Conservation (phyloP, 2,113 vertebrate species). For the Rhodinocichla rosea region DNA sequence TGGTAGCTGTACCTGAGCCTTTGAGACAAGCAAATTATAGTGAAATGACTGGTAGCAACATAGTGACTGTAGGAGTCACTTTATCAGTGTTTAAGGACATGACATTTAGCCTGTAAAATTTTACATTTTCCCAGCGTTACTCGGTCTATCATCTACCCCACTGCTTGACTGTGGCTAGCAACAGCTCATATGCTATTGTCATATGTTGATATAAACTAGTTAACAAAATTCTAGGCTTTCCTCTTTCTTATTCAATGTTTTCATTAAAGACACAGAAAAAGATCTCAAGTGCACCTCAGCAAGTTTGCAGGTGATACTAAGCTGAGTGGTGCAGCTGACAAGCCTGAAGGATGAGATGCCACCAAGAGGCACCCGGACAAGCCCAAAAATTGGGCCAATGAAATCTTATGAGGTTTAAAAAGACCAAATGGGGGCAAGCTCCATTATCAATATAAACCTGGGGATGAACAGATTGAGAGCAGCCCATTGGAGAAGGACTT, state of each 20-base stretch:
- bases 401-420: neutral
- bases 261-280: neutral
- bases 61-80: accelerated
- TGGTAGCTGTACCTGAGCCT: neutral
- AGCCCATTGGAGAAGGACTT: neutral
- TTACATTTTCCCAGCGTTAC: neutral
- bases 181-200: neutral
- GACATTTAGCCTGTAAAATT: neutral
- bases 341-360: neutral
- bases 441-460: neutral
- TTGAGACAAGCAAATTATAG: neutral
- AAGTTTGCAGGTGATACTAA: neutral
- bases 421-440: neutral
- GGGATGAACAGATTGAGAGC: neutral
- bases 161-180: neutral
- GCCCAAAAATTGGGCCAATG: neutral
- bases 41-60: neutral
- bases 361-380: neutral
- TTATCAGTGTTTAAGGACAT: neutral
- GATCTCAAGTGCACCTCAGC: neutral
- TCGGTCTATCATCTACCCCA: neutral
- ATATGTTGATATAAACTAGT: neutral
- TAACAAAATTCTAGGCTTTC: neutral
- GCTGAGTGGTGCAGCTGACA: no score
- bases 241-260: neutral